phyloP scores from a whole-genome alignment of 2,797 vertebrate species.

The Sibirionetta formosa region DNA sequence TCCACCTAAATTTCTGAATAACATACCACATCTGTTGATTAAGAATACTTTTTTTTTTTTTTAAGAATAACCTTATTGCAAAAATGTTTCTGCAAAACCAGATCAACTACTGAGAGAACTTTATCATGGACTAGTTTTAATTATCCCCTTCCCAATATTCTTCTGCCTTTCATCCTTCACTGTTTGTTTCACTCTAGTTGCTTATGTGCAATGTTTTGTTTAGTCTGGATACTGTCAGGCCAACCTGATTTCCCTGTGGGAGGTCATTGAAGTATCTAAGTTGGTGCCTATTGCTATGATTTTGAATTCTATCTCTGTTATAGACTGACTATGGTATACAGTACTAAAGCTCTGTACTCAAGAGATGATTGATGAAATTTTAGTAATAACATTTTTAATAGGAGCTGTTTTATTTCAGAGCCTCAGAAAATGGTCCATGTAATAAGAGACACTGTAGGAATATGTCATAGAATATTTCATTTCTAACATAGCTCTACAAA shows the following conservation, averaged over 20 bases:
- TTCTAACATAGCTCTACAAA: not conserved
- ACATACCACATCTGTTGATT: not conserved
- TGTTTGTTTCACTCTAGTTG: not conserved
- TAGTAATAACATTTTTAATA: not conserved
- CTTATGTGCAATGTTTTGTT: not conserved
- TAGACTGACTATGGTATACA: not conserved
- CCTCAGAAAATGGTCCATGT: not conserved
- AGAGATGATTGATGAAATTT: not conserved
- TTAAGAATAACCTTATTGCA: not conserved
- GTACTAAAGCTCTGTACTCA: not conserved
- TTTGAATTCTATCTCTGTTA: constrained; percentile 5
- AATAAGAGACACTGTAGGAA: not conserved
- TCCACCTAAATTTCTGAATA: not conserved
- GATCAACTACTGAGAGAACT: not conserved
- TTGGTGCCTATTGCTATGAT: constrained; percentile 16
- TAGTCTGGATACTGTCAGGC: not conserved
- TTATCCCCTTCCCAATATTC: not conserved
- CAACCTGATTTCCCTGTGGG: not conserved
- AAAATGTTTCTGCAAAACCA: not conserved
- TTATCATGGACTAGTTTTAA: not conserved
- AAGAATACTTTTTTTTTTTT: not conserved
- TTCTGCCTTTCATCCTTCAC: not conserved
- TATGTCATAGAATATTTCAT: not conserved
- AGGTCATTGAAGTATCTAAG: not conserved
- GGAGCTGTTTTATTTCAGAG: not conserved